Conservation (phyloP, 2,888 invertebrate genomes). For the Epinotia brunnichana region DNA sequence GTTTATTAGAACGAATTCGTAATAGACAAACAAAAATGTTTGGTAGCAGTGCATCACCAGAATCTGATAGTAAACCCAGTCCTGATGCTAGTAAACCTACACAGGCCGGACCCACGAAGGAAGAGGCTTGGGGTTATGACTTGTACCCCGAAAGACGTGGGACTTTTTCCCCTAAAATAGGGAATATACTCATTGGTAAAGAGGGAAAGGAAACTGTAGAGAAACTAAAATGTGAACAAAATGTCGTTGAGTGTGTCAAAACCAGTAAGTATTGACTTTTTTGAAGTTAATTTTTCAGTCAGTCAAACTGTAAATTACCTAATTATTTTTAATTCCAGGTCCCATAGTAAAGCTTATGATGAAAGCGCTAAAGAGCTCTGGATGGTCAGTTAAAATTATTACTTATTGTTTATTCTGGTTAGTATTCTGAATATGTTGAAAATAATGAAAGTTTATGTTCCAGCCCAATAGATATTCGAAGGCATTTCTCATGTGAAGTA, state of each 20-base stretch:
- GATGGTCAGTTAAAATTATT: constrained; percentile 84
- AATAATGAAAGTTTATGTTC: constrained; percentile 56
- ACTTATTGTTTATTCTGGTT: neutral
- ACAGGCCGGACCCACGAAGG: constrained; percentile 50
- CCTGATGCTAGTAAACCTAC: constrained; percentile 44
- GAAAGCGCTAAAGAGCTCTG: constrained; percentile 90
- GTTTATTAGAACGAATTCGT: neutral
- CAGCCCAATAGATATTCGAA: constrained; percentile 91
- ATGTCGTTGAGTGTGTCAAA: constrained; percentile 89
- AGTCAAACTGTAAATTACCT: neutral
- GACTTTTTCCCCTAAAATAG: constrained; percentile 81
- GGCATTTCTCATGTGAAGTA: constrained; percentile 96
- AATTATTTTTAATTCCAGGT: constrained; percentile 73
- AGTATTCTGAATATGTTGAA: neutral
- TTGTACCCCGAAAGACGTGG: constrained; percentile 92
- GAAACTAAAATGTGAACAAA: constrained; percentile 91
- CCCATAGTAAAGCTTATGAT: constrained; percentile 93
- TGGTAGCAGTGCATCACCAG: constrained; percentile 49
- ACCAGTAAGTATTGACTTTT: constrained; percentile 81
- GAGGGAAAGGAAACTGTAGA: constrained; percentile 88
- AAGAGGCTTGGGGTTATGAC: constrained; percentile 88
- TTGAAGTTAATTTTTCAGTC: constrained; percentile 3
- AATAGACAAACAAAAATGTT: constrained; percentile 50
- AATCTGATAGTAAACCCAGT: constrained; percentile 41
- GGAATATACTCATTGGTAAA: constrained; percentile 83